These are phyloP conservation scores for Liopterus haemorrhoidalis DNA, from an alignment of 2,888 invertebrate genomes.

Conservation along the genomic window DNA sequence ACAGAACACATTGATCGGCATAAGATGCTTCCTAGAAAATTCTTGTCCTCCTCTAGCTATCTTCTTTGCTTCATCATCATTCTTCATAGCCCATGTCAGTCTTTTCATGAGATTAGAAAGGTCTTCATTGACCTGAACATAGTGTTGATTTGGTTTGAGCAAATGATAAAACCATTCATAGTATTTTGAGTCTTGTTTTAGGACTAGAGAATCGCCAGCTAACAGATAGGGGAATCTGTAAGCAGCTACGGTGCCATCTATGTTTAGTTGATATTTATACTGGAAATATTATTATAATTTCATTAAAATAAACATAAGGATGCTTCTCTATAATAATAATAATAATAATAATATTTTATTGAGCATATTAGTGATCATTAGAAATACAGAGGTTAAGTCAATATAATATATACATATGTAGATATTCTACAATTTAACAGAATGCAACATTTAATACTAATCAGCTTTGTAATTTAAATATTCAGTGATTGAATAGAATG, in stretches of 20 bases:
- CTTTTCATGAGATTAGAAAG: conserved; percentile 74
- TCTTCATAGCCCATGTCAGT: conserved; percentile 68
- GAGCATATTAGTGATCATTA: too few species aligned
- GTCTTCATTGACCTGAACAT: conserved; percentile 72
- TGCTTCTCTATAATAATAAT: too few species aligned
- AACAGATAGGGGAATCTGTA: conserved; percentile 90
- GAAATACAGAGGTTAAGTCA: too few species aligned
- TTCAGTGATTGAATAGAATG: too few species aligned
- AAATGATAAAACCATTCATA: conserved; percentile 89
- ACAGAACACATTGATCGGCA: conserved; percentile 81
- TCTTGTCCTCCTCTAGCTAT: conserved; percentile 63
- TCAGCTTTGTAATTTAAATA: too few species aligned
- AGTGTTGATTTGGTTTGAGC: conserved; percentile 72
- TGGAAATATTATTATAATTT: conserved; percentile 48
- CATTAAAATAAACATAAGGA: conserved; percentile 8
- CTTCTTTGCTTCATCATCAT: conserved; percentile 61
- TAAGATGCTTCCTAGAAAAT: conserved; percentile 70
- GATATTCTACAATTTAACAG: too few species aligned
- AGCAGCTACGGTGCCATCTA: conserved; percentile 96
- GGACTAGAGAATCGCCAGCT: conserved; percentile 77
- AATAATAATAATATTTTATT: too few species aligned
- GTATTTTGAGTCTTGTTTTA: conserved; percentile 91
- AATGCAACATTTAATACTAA: too few species aligned
- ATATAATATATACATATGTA: too few species aligned
- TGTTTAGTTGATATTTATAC: conserved; percentile 91